A percentile compares a stretch with the other conserved stretches of the same genome.
Conservation (phyloP, 2,888 invertebrate genomes). For the Lasioglossum calceatum region DNA sequence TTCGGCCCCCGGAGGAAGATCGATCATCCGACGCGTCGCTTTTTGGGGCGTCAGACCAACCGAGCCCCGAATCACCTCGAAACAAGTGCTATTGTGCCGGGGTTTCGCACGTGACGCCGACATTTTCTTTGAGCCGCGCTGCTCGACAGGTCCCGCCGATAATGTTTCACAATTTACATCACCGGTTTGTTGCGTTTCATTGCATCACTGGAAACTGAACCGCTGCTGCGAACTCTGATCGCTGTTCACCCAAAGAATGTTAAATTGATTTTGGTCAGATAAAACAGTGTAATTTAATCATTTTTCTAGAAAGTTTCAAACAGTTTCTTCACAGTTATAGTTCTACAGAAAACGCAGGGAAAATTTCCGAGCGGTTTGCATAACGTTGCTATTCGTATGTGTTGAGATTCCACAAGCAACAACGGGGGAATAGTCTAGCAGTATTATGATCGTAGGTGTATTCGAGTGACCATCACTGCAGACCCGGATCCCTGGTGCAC, state of each 20-base stretch:
- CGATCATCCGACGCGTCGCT: conserved; percentile 33
- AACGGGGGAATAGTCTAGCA: conserved; percentile 13
- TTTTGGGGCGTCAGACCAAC: conserved; percentile 30
- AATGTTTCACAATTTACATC: background rate
- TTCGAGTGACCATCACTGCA: conserved; percentile 45
- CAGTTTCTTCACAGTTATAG: background rate
- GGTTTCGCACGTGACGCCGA: background rate
- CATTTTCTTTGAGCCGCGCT: background rate
- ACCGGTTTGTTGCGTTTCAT: background rate
- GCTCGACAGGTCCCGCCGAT: background rate
- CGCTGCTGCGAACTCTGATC: no score
- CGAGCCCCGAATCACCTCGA: background rate
- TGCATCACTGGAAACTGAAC: background rate
- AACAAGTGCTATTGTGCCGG: conserved; percentile 27
- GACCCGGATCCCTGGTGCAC: conserved; percentile 50
- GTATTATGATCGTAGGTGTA: conserved; percentile 50
- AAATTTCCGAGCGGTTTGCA: conserved; percentile 28
- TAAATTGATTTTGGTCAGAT: background rate
- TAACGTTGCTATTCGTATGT: conserved; percentile 35
- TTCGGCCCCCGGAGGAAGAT: conserved; percentile 22
- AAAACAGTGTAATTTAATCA: background rate
- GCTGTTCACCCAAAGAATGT: background rate
- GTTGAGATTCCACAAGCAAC: conserved; percentile 12
- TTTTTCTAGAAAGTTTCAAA: background rate
- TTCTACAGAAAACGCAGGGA: background rate